Evolutionary conservation across 2,797 vertebrate genomes (phyloP).

Genomic region (Sebastes goodei): DNA sequence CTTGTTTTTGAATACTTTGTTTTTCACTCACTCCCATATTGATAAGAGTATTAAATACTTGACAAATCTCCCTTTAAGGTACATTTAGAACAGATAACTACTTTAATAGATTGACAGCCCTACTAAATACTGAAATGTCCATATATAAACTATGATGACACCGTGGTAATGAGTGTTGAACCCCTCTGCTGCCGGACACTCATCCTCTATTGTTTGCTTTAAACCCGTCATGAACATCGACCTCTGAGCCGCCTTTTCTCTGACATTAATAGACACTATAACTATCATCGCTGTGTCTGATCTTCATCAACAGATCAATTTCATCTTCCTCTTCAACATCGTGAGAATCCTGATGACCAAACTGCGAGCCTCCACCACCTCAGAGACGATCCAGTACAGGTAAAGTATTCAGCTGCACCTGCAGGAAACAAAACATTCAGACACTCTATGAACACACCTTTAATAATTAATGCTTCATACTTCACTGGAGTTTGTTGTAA

Average conservation of each 20-base stretch:
- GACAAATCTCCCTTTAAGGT: too few relatives aligned
- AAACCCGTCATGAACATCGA: neutral
- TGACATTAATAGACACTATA: neutral
- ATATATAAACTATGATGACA: too few relatives aligned
- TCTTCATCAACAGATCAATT: constrained; percentile 87
- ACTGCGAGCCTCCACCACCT: constrained; percentile 93
- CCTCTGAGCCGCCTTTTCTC: neutral
- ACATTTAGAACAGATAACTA: too few relatives aligned
- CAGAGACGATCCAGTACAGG: constrained; percentile 97
- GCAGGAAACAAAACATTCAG: neutral
- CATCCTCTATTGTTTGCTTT: neutral
- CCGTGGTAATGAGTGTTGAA: too few relatives aligned
- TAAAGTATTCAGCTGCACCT: constrained; percentile 40
- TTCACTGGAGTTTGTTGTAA: neutral
- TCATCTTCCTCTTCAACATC: constrained; percentile 97
- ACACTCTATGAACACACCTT: neutral
- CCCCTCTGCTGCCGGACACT: rapidly evolving
- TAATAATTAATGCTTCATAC: constrained; percentile 18
- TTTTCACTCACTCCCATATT: too few relatives aligned
- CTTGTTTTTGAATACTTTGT: too few relatives aligned
- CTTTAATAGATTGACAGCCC: too few relatives aligned
- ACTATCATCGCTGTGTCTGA: neutral
- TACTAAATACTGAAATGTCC: too few relatives aligned
- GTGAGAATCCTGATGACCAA: constrained; percentile 97
- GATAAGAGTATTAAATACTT: too few relatives aligned